A percentile compares a stretch with the other conserved stretches of the same genome.
These are phyloP conservation scores for Diplazon laetatorius DNA, from an alignment of 2,888 invertebrate species.

Conservation along the genomic window DNA sequence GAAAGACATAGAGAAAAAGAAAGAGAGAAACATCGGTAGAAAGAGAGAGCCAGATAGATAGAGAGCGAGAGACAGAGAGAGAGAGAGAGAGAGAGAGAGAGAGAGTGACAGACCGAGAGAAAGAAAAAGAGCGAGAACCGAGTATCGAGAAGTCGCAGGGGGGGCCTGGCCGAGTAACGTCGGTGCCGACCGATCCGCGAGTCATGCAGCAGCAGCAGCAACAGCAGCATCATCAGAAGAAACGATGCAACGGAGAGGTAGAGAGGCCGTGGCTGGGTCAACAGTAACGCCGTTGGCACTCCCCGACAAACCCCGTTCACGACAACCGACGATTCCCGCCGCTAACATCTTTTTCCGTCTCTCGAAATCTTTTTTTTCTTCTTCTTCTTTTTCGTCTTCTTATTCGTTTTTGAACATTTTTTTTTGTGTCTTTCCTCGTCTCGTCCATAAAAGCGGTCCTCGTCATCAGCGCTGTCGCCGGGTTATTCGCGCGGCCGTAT, in stretches of 20 bases:
- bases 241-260: conserved; percentile 21
- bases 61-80: conserved; percentile 1
- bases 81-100: background rate
- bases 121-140: background rate
- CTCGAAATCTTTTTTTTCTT: conserved; percentile 59
- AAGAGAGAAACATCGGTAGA: background rate
- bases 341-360: conserved; percentile 53
- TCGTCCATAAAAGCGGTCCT: background rate
- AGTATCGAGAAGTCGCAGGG: conserved; percentile 33
- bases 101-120: conserved; percentile 3
- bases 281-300: conserved; percentile 82
- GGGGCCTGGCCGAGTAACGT: conserved; percentile 67
- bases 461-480: conserved; percentile 1
- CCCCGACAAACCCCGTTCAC: conserved; percentile 76
- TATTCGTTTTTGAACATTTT: conserved; percentile 15
- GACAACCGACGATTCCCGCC: conserved; percentile 36
- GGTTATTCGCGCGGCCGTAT: conserved; percentile 64
- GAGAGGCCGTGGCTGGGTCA: conserved; percentile 77
- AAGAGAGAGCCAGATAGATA: background rate
- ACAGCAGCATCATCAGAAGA: background rate
- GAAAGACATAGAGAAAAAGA: background rate
- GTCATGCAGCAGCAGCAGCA: conserved; percentile 1
- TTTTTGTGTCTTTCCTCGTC: conserved; percentile 13
- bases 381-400: conserved; percentile 24
- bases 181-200: conserved; percentile 47